Evolutionary conservation across 2,888 invertebrate genomes (phyloP).

Genomic region (Diarsia brunnea): DNA sequence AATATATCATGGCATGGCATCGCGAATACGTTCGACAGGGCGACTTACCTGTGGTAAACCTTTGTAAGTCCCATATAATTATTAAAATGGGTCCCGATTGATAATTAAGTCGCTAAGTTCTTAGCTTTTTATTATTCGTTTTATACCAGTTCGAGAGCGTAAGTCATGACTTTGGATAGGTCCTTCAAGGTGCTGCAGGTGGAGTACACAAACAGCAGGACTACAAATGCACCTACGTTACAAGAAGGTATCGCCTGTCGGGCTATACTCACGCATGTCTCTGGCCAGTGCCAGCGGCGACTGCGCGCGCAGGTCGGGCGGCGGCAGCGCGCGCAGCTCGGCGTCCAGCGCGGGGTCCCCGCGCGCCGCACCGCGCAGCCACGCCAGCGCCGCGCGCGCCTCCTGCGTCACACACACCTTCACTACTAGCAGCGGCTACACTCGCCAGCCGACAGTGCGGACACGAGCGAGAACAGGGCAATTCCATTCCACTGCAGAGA

Average conservation of each 20-base stretch:
- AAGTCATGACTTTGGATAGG: neutral
- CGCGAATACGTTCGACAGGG: no score
- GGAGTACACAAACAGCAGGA: neutral
- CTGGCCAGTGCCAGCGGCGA: conserved; percentile 70
- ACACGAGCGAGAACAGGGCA: neutral
- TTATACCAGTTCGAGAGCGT: neutral
- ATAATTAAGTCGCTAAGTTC: no score
- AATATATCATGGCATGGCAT: no score
- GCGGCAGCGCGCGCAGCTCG: conserved; percentile 73
- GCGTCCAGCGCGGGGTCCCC: conserved; percentile 67
- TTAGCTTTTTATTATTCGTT: no score
- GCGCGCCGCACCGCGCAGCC: conserved; percentile 73
- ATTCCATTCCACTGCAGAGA: neutral
- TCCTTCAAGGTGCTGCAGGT: neutral
- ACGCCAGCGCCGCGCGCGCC: conserved; percentile 76
- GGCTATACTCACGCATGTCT: conserved; percentile 76
- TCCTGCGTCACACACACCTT: conserved; percentile 67
- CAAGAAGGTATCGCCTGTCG: neutral
- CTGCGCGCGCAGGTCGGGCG: conserved; percentile 66
- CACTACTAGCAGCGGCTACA: neutral
- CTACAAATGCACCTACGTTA: neutral
- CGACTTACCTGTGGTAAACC: no score
- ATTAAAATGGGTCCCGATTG: no score
- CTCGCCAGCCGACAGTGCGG: neutral
- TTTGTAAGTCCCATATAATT: no score